phyloP scores from a whole-genome alignment of 2,888 invertebrate species.

The Amblyjoppa fuscipennis region DNA sequence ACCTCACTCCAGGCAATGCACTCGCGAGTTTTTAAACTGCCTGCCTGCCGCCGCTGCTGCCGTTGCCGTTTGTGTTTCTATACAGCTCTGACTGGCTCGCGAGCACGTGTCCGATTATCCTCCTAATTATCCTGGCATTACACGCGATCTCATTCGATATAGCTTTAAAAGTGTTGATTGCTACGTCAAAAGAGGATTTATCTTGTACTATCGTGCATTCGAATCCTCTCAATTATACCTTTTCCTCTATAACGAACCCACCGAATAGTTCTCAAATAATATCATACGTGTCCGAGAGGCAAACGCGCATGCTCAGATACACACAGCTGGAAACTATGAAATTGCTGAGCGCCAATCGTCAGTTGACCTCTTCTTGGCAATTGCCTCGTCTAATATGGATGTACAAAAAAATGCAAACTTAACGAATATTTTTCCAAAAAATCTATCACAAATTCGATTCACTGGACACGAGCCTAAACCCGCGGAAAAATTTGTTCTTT shows the following conservation, averaged over 20 bases:
- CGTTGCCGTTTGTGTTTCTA: constrained; percentile 50
- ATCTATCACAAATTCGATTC: background rate
- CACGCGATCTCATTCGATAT: constrained; percentile 74
- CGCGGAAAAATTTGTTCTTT: background rate
- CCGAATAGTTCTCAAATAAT: constrained; percentile 37
- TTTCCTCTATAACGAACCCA: constrained; percentile 8
- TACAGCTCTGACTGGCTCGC: constrained; percentile 67
- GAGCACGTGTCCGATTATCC: constrained; percentile 75
- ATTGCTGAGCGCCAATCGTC: constrained; percentile 2
- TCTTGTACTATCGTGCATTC: constrained; percentile 58
- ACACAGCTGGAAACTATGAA: constrained; percentile 20
- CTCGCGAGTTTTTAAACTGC: constrained; percentile 47
- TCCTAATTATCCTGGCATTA: constrained; percentile 78
- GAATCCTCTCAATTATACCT: constrained; percentile 44
- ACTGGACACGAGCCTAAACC: background rate
- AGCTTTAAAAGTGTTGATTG: constrained; percentile 67
- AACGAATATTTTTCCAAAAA: background rate
- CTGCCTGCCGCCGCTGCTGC: constrained; percentile 40
- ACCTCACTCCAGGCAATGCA: constrained; percentile 33
- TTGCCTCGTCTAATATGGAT: background rate
- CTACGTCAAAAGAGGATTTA: constrained; percentile 54
- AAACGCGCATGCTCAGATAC: background rate
- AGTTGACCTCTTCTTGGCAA: background rate
- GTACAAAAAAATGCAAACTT: background rate
- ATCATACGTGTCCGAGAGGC: background rate